Evolutionary conservation across 2,888 invertebrate species (phyloP).

Genomic region (Lapara coniferarum): DNA sequence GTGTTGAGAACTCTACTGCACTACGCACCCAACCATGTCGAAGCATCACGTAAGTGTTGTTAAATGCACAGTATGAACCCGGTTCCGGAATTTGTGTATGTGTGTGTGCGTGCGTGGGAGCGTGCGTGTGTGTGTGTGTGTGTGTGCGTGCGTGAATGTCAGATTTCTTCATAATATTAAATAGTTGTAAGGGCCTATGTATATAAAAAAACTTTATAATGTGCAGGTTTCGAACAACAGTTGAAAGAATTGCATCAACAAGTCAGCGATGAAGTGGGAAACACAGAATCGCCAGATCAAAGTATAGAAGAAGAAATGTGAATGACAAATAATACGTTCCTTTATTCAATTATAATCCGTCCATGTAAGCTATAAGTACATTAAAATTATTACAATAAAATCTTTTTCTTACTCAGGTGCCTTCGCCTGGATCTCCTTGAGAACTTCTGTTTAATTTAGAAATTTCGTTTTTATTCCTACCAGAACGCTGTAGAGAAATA

Average conservation of each 20-base stretch:
- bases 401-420: no score
- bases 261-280: slow-evolving; percentile 55
- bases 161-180: no score
- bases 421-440: no score
- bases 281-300: slow-evolving; percentile 70
- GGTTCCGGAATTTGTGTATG: no score
- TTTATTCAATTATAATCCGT: slow-evolving; percentile 1
- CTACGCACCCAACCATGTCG: slow-evolving; percentile 64
- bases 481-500: no score
- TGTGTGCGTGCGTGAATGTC: no score
- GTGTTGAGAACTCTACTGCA: slow-evolving; percentile 65
- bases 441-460: no score
- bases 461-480: no score
- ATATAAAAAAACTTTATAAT: background rate
- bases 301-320: slow-evolving; percentile 76
- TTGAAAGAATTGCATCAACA: slow-evolving; percentile 59
- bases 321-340: slow-evolving; percentile 15
- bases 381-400: no score
- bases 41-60: slow-evolving; percentile 55
- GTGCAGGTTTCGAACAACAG: slow-evolving; percentile 66
- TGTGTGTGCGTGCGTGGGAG: no score
- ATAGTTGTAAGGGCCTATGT: background rate
- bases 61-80: background rate
- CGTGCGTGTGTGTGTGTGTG: no score
- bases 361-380: background rate